Evolutionary conservation across 2,113 vertebrate genomes (phyloP).

Genomic region (Oncorhynchus masou): DNA sequence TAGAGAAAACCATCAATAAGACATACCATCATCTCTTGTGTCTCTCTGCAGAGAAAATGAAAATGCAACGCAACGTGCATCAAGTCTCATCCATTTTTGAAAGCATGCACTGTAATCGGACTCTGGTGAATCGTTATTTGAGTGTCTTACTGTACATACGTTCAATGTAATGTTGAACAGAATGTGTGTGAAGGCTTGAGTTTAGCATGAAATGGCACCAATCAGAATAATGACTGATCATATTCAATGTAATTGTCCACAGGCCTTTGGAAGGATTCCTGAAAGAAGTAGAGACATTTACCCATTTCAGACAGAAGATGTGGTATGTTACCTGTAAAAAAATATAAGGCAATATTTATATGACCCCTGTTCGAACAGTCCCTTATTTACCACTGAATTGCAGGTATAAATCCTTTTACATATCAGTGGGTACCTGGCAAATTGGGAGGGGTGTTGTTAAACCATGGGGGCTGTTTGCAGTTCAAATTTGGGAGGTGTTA

Average conservation of each 20-base stretch:
- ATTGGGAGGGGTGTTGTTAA: too few relatives aligned
- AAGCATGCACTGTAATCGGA: background rate
- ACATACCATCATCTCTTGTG: background rate
- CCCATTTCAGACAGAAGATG: too few relatives aligned
- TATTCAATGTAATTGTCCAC: slow-evolving; percentile 98
- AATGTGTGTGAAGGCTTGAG: slow-evolving; percentile 93
- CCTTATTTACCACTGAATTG: too few relatives aligned
- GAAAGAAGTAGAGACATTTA: slow-evolving; percentile 9
- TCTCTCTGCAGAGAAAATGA: background rate
- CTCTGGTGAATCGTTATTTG: too few relatives aligned
- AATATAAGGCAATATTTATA: too few relatives aligned
- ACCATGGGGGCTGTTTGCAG: too few relatives aligned
- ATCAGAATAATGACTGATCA: slow-evolving; percentile 97
- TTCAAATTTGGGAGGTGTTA: too few relatives aligned
- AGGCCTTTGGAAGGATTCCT: slow-evolving; percentile 93
- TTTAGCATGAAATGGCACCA: slow-evolving; percentile 93
- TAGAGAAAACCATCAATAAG: background rate
- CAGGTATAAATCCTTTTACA: too few relatives aligned
- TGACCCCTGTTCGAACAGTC: too few relatives aligned
- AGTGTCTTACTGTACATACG: slow-evolving; percentile 73
- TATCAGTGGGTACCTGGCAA: too few relatives aligned
- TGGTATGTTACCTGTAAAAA: too few relatives aligned
- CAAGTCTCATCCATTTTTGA: too few relatives aligned
- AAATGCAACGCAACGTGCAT: background rate
- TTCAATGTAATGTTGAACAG: slow-evolving; percentile 92